phyloP scores from a whole-genome alignment of 2,888 invertebrate genomes.

The Drosophila gaucha region DNA sequence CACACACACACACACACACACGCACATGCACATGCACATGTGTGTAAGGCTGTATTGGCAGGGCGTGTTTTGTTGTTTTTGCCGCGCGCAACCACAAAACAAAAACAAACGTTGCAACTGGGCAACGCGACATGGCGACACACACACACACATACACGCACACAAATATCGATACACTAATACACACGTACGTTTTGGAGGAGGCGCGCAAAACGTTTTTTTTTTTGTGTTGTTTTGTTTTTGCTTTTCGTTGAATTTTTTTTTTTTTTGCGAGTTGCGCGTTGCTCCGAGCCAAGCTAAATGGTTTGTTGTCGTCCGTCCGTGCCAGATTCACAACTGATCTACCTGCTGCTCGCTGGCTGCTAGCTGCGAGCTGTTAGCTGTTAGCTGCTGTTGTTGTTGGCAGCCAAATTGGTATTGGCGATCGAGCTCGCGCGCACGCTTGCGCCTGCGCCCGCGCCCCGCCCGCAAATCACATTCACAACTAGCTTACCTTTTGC shows the following conservation, averaged over 20 bases:
- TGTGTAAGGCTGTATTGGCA: constrained; percentile 9
- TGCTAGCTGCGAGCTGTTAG: constrained; percentile 54
- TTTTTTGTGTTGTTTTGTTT: constrained; percentile 8
- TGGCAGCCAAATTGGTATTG: constrained; percentile 63
- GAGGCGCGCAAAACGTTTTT: constrained; percentile 57
- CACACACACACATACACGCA: constrained; percentile 32
- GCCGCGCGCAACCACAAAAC: constrained; percentile 31
- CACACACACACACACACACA: constrained; percentile 16
- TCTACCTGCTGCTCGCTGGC: constrained; percentile 79
- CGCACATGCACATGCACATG: background rate
- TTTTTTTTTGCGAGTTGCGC: constrained; percentile 40
- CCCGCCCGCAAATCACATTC: constrained; percentile 40
- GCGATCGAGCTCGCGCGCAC: constrained; percentile 58
- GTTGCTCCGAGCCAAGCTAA: constrained; percentile 64
- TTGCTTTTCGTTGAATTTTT: constrained; percentile 21
- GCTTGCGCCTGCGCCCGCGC: constrained; percentile 8
- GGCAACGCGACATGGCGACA: constrained; percentile 45
- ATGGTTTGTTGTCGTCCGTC: constrained; percentile 78
- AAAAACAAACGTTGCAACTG: constrained; percentile 52
- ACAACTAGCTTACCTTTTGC: constrained; percentile 63
- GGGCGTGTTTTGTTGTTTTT: constrained; percentile 47
- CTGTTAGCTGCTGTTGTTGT: constrained; percentile 54
- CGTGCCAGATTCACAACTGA: constrained; percentile 85
- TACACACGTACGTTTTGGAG: constrained; percentile 41
- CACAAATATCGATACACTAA: constrained; percentile 24